These are phyloP conservation scores for Speoplatyrhinus poulsoni DNA, from an alignment of 2,113 vertebrate genomes.

Conservation along the genomic window DNA sequence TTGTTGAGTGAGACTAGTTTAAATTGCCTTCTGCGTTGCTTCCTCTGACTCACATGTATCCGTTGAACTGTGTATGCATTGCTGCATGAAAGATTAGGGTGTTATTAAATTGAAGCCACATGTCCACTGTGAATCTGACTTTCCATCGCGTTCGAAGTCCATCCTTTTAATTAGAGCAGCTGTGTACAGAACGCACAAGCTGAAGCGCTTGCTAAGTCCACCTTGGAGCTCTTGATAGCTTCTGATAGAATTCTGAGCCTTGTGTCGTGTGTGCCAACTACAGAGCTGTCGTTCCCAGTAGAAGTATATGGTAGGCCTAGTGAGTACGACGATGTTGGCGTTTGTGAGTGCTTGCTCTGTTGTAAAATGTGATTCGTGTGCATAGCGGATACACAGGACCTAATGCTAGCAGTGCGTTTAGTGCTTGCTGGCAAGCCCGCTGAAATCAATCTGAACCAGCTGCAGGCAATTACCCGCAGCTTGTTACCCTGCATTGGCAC, in stretches of 20 bases:
- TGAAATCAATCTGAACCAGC: too few relatives aligned
- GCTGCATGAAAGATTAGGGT: neutral
- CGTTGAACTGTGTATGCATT: neutral
- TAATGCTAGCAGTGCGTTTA: neutral
- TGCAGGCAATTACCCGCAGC: too few relatives aligned
- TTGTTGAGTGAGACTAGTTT: too few relatives aligned
- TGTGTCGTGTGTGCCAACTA: too few relatives aligned
- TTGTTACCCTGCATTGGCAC: too few relatives aligned
- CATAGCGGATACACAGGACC: neutral
- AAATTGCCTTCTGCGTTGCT: neutral
- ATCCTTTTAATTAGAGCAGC: neutral
- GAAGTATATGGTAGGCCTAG: too few relatives aligned
- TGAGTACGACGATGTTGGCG: too few relatives aligned
- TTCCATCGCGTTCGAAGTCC: neutral
- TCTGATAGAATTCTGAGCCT: too few relatives aligned
- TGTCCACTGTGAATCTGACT: neutral
- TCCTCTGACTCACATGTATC: neutral
- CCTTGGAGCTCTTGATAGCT: too few relatives aligned
- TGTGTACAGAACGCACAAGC: neutral
- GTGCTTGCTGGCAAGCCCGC: neutral
- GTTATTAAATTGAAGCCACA: neutral
- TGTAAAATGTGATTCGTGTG: neutral
- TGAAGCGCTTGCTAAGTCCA: too few relatives aligned
- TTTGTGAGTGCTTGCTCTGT: too few relatives aligned
- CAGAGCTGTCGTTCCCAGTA: too few relatives aligned